Evolutionary conservation across 2,113 vertebrate genomes (phyloP), one percentile per base, ranked within the genome.

Genomic region (Caranx ignobilis): DNA sequence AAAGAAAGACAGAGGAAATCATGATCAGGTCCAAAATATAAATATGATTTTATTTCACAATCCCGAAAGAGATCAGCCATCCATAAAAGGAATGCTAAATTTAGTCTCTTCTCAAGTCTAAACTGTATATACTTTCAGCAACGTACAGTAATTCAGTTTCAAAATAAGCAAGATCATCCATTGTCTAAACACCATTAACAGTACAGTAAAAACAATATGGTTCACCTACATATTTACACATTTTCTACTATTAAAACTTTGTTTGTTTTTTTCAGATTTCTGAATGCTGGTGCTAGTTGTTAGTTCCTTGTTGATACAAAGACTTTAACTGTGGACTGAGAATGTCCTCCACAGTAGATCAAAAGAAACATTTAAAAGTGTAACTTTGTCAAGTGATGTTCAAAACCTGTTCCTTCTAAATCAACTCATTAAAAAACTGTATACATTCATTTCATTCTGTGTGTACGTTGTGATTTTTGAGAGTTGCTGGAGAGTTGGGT

Each of bases 1-100:
- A 76, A 89, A 80, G 75, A 2, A 86, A 5, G 66, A 43, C 34
- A 78, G 43, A 81, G 26, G 52, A 80, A 77, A 65, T 76, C 47
- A 59, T 82, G 43, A 83, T 92, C 76, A 93, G 90, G 89, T 94
- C 89, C 91, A 94, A 94, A 95, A 94, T 95, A 95, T 94, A 95
- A 95, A 95, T 95, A 95, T 93, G 92, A 93, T 77, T 94, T 95
- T 95, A 94, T 94, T 95, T 94, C 88, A 94, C 90, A 93, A 94
- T 92, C 91, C 88, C 69, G 47, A 91, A 94, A 92, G 90, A 93
- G 92, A 89, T 89, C 82, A 92, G 91, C 89, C 88, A 90, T 93
- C 90, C 91, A 76, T 84, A 85, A 86, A 91, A 91, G 88, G 90
- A 94, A 94, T 93, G 90, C 88, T 90, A 92, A 92, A 92, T 92